A percentile compares a stretch with the other conserved stretches of the same genome.
Evolutionary conservation across 2,113 vertebrate species (phyloP).

Genomic region (Equus przewalskii): DNA sequence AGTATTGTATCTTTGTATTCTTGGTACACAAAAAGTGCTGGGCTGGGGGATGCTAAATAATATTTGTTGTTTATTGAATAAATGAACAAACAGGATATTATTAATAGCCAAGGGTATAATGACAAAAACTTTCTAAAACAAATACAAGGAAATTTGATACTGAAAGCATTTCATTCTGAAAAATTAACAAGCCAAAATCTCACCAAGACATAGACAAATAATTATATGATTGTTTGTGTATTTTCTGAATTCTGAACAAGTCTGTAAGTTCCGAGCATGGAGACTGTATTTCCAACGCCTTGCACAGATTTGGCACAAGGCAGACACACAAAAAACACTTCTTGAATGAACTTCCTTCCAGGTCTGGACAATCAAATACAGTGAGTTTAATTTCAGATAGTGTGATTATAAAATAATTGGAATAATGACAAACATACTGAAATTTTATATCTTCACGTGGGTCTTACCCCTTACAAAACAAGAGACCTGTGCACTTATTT

Average conservation of each 20-base stretch:
- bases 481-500: background rate
- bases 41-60: background rate
- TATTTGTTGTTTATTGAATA: slow-evolving; percentile 19
- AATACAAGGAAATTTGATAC: slow-evolving; percentile 21
- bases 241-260: background rate
- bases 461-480: slow-evolving; percentile 13
- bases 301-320: background rate
- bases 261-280: background rate
- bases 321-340: background rate
- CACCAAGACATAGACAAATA: background rate
- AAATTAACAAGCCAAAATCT: slow-evolving; percentile 25
- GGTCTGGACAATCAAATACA: slow-evolving; percentile 34
- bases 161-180: background rate
- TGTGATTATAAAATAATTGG: background rate
- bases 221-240: background rate
- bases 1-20: background rate
- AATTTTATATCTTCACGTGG: background rate
- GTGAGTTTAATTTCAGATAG: background rate
- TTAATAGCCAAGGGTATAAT: background rate
- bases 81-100: background rate
- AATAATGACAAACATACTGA: background rate
- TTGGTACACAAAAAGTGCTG: background rate
- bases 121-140: slow-evolving; percentile 24
- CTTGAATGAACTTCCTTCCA: background rate
- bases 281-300: background rate